Evolutionary conservation across 1,140 invertebrate species (phyloP).

Genomic region (Arctopsyche grandis): DNA sequence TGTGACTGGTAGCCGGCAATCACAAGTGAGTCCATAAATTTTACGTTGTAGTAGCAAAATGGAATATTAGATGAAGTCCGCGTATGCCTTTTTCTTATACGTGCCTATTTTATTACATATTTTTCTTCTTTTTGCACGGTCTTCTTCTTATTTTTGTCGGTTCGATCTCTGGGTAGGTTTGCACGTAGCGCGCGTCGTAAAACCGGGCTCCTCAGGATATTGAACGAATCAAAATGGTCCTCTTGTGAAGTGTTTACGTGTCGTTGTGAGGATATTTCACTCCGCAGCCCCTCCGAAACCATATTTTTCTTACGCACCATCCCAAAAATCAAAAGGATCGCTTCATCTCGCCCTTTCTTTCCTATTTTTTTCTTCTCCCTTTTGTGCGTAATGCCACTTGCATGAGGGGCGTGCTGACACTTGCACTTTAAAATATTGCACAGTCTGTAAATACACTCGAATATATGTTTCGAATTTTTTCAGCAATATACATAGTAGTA

Average conservation of each 20-base stretch:
- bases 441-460: too few species aligned
- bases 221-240: slow-evolving; percentile 32
- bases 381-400: background rate
- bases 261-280: slow-evolving; percentile 30
- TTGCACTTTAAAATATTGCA: too few species aligned
- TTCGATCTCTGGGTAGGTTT: background rate
- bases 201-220: slow-evolving; percentile 32
- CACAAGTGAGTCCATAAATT: slow-evolving; percentile 2
- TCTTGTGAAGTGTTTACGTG: slow-evolving; percentile 24
- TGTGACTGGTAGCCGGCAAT: background rate
- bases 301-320: slow-evolving; percentile 14
- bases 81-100: slow-evolving; percentile 1
- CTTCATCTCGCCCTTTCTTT: slow-evolving; percentile 7
- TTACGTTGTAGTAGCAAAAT: slow-evolving; percentile 25
- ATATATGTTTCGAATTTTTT: too few species aligned
- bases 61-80: slow-evolving; percentile 34
- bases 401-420: too few species aligned
- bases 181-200: slow-evolving; percentile 13
- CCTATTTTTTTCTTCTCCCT: background rate
- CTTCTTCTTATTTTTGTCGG: background rate
- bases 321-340: slow-evolving; percentile 22
- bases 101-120: background rate
- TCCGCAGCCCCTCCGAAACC: background rate
- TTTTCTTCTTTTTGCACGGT: background rate
- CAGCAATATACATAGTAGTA: too few species aligned